These are phyloP conservation scores for Tokudaia tokunoshimensis DNA, from an alignment of 2,797 vertebrate genomes.

Conservation along the genomic window DNA sequence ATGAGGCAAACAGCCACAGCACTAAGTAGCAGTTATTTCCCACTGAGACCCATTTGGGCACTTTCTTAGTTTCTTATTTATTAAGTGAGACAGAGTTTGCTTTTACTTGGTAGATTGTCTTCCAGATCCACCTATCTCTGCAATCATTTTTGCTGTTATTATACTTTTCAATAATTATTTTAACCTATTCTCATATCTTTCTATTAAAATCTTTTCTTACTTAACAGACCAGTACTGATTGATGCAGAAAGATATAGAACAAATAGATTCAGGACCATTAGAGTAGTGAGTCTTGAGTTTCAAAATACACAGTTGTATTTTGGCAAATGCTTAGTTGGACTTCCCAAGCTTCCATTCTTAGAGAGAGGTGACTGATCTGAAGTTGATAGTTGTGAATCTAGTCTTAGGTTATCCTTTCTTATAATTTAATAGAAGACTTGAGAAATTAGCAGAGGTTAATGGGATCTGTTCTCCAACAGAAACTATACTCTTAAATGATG, in stretches of 20 bases:
- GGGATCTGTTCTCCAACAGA: not conserved
- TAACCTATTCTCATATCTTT: not conserved
- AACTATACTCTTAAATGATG: not conserved
- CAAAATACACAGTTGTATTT: not conserved
- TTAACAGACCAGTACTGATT: not conserved
- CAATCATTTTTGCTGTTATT: not conserved
- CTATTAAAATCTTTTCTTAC: not conserved
- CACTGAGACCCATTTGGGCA: not conserved
- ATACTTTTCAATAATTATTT: not conserved
- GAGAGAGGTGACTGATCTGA: not conserved
- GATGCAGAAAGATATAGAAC: not conserved
- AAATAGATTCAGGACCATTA: not conserved
- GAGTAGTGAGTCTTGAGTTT: not conserved
- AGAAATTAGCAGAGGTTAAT: not conserved
- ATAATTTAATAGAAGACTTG: not conserved
- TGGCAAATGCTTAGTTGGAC: not conserved
- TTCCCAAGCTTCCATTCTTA: slow-evolving; percentile 22
- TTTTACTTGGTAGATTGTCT: not conserved
- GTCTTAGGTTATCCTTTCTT: not conserved
- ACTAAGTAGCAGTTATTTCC: not conserved
- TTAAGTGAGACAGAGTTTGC: not conserved
- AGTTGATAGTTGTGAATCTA: not conserved
- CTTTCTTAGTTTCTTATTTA: not conserved
- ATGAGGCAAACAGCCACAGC: not conserved
- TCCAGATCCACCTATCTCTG: not conserved